Evolutionary conservation across 2,113 vertebrate genomes (phyloP), one percentile per base, ranked within the genome.

Genomic region (Brachyistius frenatus): DNA sequence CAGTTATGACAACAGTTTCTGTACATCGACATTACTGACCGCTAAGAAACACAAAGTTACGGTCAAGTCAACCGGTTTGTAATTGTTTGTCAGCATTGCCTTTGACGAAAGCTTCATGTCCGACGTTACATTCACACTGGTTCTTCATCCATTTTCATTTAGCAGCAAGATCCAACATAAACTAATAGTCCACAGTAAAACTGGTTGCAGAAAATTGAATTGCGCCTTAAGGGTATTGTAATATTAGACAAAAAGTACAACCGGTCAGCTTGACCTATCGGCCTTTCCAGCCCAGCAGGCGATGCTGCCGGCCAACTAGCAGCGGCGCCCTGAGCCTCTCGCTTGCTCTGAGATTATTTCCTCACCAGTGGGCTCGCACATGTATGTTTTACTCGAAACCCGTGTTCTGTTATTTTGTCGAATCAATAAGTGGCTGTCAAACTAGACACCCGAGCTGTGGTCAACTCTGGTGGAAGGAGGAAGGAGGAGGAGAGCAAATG

Each of bases 211-310:
- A 52, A 49, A 5, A 58, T 1, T 15, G n/a, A 74, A 44, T 44
- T 4, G 0, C 15, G 16, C 33, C 9, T 33, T 39, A 15, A 44
- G 30, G 2, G 5, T 32, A 50, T 4, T 58, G 36, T 16, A 23
- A 57, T n/a, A 60, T 64, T 15, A 23, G n/a, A 52, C 14, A 79
- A n/a, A 23, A 55, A 80, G 41, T 4, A n/a, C 9, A 9, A n/a
- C 14, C 8, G 11, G 31, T 32, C 30, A 30, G 15, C 15, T 16
- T 16, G 31, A 47, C 9, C 14, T 53, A 66, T 60, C 53, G 16
- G 35, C 32, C 32, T 56, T 31, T 56, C 58, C n/a, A 15, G 54
- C 15, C 13, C 44, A 37, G 7, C n/a, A 11, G 50, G 55, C 4
- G 7, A 13, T 23, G 33, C 10, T 11, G 41, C 10, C 13, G 41